Conservation (phyloP, 2,888 invertebrate species). For the Leptopilina syphax region DNA sequence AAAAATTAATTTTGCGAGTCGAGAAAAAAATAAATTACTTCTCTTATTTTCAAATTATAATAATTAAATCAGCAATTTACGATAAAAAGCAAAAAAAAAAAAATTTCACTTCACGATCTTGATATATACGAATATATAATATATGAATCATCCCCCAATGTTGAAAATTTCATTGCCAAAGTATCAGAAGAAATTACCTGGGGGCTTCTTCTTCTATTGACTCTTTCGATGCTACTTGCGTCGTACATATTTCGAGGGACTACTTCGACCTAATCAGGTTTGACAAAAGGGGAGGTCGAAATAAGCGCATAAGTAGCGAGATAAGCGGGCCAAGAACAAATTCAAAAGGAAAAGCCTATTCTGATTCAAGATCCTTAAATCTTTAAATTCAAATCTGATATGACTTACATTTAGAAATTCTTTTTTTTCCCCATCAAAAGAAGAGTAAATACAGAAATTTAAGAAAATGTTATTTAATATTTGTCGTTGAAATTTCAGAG, state of each 20-base stretch:
- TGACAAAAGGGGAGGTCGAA: slow-evolving; percentile 44
- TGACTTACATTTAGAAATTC: neutral
- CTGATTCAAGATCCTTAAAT: slow-evolving; percentile 28
- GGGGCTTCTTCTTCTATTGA: slow-evolving; percentile 51
- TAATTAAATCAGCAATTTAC: neutral
- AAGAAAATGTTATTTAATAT: too few relatives aligned
- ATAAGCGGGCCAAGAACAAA: slow-evolving; percentile 49
- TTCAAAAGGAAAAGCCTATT: slow-evolving; percentile 38
- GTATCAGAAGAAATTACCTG: slow-evolving; percentile 49
- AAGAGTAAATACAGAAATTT: neutral
- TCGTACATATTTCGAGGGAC: slow-evolving; percentile 45
- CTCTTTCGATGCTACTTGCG: slow-evolving; percentile 47
- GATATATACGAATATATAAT: neutral
- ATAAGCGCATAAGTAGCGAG: slow-evolving; percentile 54
- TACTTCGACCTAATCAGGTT: slow-evolving; percentile 52
- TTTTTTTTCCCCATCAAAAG: neutral
- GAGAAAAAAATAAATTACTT: too few relatives aligned
- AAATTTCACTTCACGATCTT: neutral
- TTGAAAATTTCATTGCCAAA: neutral
- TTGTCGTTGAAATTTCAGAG: too few relatives aligned
- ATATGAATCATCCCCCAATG: neutral
- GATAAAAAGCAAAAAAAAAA: neutral
- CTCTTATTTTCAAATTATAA: too few relatives aligned
- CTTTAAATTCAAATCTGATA: slow-evolving; percentile 34
- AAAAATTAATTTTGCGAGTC: too few relatives aligned